Conservation (phyloP, 2,888 invertebrate species). For the Amiota minor region DNA sequence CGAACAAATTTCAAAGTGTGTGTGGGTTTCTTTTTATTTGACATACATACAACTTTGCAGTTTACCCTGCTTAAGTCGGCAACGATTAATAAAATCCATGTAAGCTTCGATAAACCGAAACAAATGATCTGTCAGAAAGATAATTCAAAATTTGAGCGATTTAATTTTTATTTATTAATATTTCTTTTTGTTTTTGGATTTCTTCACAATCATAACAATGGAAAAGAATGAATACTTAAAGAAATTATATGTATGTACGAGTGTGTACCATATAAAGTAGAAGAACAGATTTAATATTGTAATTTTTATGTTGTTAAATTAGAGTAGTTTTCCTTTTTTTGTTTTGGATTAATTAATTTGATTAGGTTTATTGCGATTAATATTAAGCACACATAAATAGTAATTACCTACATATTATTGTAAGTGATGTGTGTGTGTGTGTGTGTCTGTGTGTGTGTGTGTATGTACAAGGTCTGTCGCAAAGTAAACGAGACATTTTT, state of each 20-base stretch:
- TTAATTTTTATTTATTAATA: slow-evolving; percentile 45
- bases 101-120: too few relatives aligned
- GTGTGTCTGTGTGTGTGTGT: slow-evolving; percentile 22
- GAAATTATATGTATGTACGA: slow-evolving; percentile 50
- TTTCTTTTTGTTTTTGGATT: slow-evolving; percentile 34
- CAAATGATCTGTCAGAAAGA: background rate
- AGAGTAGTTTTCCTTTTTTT: slow-evolving; percentile 17
- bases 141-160: slow-evolving; percentile 50
- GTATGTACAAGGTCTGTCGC: background rate
- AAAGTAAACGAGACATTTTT: too few relatives aligned
- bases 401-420: too few relatives aligned
- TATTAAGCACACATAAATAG: slow-evolving; percentile 36
- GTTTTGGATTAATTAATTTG: slow-evolving; percentile 23
- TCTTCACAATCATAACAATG: slow-evolving; percentile 39
- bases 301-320: slow-evolving; percentile 31
- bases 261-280: too few relatives aligned
- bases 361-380: slow-evolving; percentile 30
- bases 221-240: slow-evolving; percentile 44
- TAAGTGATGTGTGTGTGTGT: background rate
- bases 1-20: too few relatives aligned
- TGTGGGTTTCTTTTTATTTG: too few relatives aligned
- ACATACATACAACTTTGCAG: too few relatives aligned
- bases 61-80: too few relatives aligned
- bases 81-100: too few relatives aligned
- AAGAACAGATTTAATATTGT: slow-evolving; percentile 42